phyloP scores from a whole-genome alignment of 2,797 vertebrate genomes.

The Anabacerthia variegaticeps region DNA sequence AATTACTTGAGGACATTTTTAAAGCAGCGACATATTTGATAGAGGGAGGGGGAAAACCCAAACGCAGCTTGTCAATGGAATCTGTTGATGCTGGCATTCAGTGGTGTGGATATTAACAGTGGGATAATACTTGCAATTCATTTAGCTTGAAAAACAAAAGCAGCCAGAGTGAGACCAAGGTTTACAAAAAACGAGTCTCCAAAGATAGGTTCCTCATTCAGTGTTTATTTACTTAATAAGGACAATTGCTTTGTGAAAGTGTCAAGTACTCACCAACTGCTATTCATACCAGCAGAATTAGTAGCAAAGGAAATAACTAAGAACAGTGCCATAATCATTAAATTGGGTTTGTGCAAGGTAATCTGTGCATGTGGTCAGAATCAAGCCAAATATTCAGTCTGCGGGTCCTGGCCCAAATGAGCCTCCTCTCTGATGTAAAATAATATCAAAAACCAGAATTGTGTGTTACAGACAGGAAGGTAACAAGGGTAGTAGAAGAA shows the following conservation, averaged over 20 bases:
- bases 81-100: not conserved
- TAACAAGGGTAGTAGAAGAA: not conserved
- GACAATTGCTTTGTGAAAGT: not conserved
- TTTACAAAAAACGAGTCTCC: not conserved
- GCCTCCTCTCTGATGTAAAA: not conserved
- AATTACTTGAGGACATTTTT: not conserved
- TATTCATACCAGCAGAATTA: not conserved
- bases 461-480: not conserved
- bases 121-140: not conserved
- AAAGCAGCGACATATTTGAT: not conserved
- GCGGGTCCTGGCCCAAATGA: not conserved
- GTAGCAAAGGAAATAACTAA: not conserved
- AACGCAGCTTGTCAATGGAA: not conserved
- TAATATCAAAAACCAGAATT: rapidly evolving
- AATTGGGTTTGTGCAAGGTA: not conserved
- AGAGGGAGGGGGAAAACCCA: not conserved
- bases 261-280: not conserved
- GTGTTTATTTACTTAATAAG: not conserved
- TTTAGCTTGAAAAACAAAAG: not conserved
- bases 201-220: not conserved
- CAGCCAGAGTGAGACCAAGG: not conserved
- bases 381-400: not conserved
- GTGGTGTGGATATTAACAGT: not conserved
- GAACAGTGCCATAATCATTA: not conserved
- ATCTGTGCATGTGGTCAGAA: not conserved